These are phyloP conservation scores for Limonius californicus DNA, from an alignment of 1,140 invertebrate species.

Conservation along the genomic window DNA sequence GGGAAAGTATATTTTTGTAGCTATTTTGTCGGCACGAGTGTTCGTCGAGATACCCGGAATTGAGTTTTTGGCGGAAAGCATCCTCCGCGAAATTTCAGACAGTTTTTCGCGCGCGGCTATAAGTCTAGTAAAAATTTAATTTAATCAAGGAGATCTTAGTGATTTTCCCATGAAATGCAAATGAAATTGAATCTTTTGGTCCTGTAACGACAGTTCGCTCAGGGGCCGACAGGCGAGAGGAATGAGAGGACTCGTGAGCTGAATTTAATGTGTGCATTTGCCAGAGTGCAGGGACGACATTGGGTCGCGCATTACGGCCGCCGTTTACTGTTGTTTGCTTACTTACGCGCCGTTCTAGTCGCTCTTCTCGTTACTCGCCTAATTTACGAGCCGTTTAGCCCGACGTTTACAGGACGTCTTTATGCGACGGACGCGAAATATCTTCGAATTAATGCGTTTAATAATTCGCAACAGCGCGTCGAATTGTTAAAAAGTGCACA, in stretches of 20 bases:
- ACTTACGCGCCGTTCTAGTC: conserved; percentile 21
- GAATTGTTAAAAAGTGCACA: conserved; percentile 18
- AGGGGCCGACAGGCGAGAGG: conserved; percentile 8
- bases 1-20: conserved; percentile 30
- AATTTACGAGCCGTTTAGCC: conserved; percentile 16
- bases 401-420: neutral
- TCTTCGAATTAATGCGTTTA: conserved; percentile 8
- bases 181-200: conserved; percentile 15
- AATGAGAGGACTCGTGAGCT: conserved; percentile 23
- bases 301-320: conserved; percentile 21
- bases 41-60: conserved; percentile 28
- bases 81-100: neutral
- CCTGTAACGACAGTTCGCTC: neutral
- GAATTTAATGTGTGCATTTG: conserved; percentile 33
- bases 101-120: neutral
- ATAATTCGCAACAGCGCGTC: conserved; percentile 16
- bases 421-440: neutral
- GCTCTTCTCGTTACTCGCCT: conserved; percentile 12
- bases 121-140: conserved; percentile 2
- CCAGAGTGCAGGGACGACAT: conserved; percentile 26
- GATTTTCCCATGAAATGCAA: conserved; percentile 12
- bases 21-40: conserved; percentile 30
- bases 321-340: conserved; percentile 28
- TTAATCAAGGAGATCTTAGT: neutral
- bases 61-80: conserved; percentile 17